Evolutionary conservation across 1,140 invertebrate species (phyloP).

Genomic region (Pentalonia nigronervosa): DNA sequence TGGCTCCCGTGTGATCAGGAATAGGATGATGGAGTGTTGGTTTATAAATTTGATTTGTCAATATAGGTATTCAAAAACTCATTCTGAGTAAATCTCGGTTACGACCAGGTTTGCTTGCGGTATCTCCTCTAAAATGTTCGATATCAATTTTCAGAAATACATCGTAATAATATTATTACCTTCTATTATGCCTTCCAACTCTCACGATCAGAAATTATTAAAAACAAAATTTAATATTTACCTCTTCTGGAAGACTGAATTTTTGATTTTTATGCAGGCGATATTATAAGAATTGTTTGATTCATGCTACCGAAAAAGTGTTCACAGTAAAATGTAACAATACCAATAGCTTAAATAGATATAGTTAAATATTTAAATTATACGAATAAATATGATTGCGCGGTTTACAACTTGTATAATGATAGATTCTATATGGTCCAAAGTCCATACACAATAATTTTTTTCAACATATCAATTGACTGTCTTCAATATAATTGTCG

Average conservation of each 20-base stretch:
- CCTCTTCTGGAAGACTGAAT: background rate
- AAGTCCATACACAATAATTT: background rate
- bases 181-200: too few relatives aligned
- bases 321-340: too few relatives aligned
- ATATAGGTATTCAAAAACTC: too few relatives aligned
- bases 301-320: too few relatives aligned
- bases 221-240: background rate
- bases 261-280: background rate
- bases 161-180: too few relatives aligned
- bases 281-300: background rate
- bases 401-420: too few relatives aligned
- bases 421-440: background rate
- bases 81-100: too few relatives aligned
- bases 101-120: too few relatives aligned
- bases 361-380: too few relatives aligned
- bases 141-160: background rate
- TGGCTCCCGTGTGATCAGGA: background rate
- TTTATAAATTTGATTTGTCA: too few relatives aligned
- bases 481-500: background rate
- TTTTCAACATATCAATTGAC: background rate
- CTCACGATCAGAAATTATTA: background rate
- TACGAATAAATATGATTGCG: too few relatives aligned
- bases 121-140: background rate
- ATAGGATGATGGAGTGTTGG: background rate
- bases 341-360: background rate